Evolutionary conservation across 2,797 vertebrate species (phyloP), one percentile per base, ranked within the genome.

Genomic region (Nannoperca australis): DNA sequence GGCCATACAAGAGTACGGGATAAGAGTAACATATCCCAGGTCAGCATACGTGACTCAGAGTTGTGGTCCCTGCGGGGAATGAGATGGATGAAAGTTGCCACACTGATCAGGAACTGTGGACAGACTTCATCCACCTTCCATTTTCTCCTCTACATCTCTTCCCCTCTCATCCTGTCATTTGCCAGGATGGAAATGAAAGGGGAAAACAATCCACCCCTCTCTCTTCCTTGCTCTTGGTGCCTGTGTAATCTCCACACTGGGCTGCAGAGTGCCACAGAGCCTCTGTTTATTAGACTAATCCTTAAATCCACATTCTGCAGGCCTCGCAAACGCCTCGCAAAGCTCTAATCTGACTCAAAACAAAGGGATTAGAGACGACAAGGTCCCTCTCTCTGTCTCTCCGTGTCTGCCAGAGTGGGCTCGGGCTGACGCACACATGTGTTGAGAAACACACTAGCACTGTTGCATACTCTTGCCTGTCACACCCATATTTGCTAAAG

Each of bases 261-360:
- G 92, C 91, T 91, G 90, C 90, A 88, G 90, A 91, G 91, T 92
- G 89, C 91, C 88, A 93, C 90, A 92, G 91, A 94, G 92, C 87
- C 85, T 85, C 91, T 94, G 91, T 95, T 95, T 95, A 95, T 95
- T 94, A 95, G 91, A 91, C 94, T 95, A 95, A 95, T 95, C 95
- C 93, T 85, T 92, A 95, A 95, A 95, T 95, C 94, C 94, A 93
- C 94, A 95, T 95, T 95, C 92, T 93, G 91, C 89, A 90, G 89
- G 85, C 91, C 91, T 85, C 88, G 88, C 88, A 89, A 91, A 90
- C 90, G 92, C 89, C 89, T 92, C 87, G 71, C 93, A 89, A 79
- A 88, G 81, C 90, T 91, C 90, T 95, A 95, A 95, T 95, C 94
- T 94, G 93, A 92, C 92, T 95, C 91, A 93, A 94, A 95, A 95